Conservation (phyloP, 2,888 invertebrate species). For the Tolmerus cingulatus region DNA sequence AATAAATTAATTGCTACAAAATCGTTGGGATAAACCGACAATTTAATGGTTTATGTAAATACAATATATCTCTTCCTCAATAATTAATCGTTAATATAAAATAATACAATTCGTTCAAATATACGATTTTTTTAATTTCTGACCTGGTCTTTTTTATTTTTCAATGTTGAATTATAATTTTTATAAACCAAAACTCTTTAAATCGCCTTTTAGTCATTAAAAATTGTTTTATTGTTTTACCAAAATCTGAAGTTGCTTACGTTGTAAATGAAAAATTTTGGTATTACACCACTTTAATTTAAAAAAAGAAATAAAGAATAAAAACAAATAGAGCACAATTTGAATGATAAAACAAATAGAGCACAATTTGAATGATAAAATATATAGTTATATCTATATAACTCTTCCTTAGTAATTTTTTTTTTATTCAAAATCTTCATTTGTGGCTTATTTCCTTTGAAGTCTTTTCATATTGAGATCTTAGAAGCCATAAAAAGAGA, state of each 20-base stretch:
- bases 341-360: not conserved
- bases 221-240: no score
- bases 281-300: no score
- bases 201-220: no score
- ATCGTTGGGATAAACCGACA: not conserved
- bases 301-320: no score
- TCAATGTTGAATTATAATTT: no score
- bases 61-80: no score
- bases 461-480: constrained; percentile 34
- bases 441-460: not conserved
- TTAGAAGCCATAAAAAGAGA: constrained; percentile 21
- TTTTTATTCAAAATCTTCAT: not conserved
- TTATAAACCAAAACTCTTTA: no score
- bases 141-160: no score
- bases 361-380: not conserved
- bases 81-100: not conserved
- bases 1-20: not conserved
- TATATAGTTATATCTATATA: not conserved
- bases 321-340: not conserved
- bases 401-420: not conserved
- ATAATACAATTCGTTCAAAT: no score
- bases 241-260: no score
- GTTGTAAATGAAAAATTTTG: no score
- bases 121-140: no score
- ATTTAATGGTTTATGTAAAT: not conserved